Base-by-base conservation (phyloP, 2,888 invertebrate genomes). In the Polyommatus icarus region DNA sequence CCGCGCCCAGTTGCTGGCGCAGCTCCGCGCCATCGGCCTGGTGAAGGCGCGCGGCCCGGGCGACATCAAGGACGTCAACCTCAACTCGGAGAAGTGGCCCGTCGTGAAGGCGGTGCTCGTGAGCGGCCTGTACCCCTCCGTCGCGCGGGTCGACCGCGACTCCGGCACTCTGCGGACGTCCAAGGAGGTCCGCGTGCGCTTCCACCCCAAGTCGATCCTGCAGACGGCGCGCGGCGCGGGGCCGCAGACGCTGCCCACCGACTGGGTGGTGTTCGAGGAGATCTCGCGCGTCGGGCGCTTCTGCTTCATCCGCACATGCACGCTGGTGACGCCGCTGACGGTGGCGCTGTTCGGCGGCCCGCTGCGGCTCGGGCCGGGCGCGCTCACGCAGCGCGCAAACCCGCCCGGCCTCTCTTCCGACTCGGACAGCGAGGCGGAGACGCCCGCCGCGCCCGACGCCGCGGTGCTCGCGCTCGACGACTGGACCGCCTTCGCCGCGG, bases 211-310 rank as follows among this genome's bases (percentile, higher is more conserved):
- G 92, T 98, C 91, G 89, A 97, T 92, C 89, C 93, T 84, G 89
- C 96, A 80, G 15, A 24, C 67, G 67, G 8, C 5, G 67, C 67
- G 67, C 67, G 67, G 67, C 67, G 15, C 67, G 1, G 67, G 67
- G 18, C 29, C 67, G 15, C 67, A 32, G 29, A 15, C 67, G 67
- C 67, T 97, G 76, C 96, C 97, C 0, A 95, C 96, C 15, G 97
- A 98, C 84, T 99, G 98, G 98, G 90, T 98, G 20, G 94, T 98
- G 15, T 99, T 96, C 85, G 98, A 98, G 85, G 98, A 98, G 88
- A 96, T 98, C 89, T 96, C 96, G 0, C 95, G 97, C 72, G 94
- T 95, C 0, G 95, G 96, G 0, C 93, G 95, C 24, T 93, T 96
- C 77, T 96, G 97, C 79, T 96, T 96, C 85, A 95, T 98, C 1